A percentile compares a stretch with the other conserved stretches of the same genome.
Conservation (phyloP, 2,888 invertebrate species). For the Tenthredo livida region DNA sequence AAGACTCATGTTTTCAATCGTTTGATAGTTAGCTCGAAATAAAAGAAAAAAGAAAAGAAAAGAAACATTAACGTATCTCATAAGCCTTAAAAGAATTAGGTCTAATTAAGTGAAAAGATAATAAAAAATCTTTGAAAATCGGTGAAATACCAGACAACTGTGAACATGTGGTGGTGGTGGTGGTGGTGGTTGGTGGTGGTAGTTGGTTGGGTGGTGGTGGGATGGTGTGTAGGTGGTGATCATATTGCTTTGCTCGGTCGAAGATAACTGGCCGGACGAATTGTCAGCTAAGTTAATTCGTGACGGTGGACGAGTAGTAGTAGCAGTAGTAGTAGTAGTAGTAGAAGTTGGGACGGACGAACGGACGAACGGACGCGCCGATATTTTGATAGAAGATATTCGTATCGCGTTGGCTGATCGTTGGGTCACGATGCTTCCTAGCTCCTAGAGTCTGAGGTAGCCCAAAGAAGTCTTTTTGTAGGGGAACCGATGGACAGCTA, state of each 20-base stretch:
- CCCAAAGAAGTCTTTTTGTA: slow-evolving; percentile 72
- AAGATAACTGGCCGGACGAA: slow-evolving; percentile 75
- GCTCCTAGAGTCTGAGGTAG: slow-evolving; percentile 73
- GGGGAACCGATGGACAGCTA: slow-evolving; percentile 70
- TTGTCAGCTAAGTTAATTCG: slow-evolving; percentile 70
- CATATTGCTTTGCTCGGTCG: slow-evolving; percentile 76
- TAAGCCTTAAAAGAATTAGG: slow-evolving; percentile 37
- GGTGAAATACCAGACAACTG: slow-evolving; percentile 77
- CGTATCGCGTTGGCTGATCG: slow-evolving; percentile 72
- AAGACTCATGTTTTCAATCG: too few species aligned
- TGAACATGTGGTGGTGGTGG: slow-evolving; percentile 76
- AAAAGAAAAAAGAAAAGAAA: neutral
- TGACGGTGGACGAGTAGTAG: slow-evolving; percentile 71
- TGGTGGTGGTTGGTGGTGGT: slow-evolving; percentile 70
- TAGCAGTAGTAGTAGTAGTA: slow-evolving; percentile 60
- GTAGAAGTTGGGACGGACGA: slow-evolving; percentile 71
- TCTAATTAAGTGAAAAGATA: slow-evolving; percentile 57
- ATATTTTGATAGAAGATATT: slow-evolving; percentile 73
- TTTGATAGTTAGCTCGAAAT: neutral
- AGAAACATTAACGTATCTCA: slow-evolving; percentile 15
- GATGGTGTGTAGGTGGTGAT: slow-evolving; percentile 78
- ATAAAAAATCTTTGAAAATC: slow-evolving; percentile 74
- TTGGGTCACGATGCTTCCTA: slow-evolving; percentile 73
- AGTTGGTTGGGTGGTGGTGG: slow-evolving; percentile 76
- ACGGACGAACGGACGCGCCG: slow-evolving; percentile 71